phyloP scores from a whole-genome alignment of 1,140 invertebrate species.

The Orchestia grillus region DNA sequence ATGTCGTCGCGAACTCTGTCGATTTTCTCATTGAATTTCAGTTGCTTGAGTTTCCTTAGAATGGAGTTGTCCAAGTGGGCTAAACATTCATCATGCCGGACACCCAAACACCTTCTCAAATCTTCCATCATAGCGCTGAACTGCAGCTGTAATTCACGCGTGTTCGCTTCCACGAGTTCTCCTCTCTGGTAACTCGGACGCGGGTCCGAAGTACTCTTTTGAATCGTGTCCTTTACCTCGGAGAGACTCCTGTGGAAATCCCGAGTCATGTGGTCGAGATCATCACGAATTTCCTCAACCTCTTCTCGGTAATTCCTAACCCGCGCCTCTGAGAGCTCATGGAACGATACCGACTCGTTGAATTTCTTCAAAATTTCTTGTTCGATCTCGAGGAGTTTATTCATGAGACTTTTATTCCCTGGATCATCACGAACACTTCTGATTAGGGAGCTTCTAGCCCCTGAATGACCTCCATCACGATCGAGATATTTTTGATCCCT shows the following conservation, averaged over 20 bases:
- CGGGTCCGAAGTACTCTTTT: not conserved
- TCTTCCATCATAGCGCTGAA: not conserved
- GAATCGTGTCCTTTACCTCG: not conserved
- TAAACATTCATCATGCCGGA: not conserved
- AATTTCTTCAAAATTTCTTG: slow-evolving; percentile 8
- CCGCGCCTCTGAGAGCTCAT: not conserved
- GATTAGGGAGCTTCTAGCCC: not conserved
- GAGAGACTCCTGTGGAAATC: not conserved
- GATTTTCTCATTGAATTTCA: not conserved
- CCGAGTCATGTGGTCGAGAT: not conserved
- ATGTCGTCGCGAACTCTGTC: not conserved
- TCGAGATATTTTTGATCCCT: not conserved
- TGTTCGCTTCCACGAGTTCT: not conserved
- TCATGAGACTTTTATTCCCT: not conserved
- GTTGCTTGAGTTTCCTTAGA: not conserved
- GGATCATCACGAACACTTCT: not conserved
- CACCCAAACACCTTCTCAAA: not conserved
- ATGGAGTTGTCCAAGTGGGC: not conserved
- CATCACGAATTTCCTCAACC: slow-evolving; percentile 5
- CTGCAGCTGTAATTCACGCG: not conserved
- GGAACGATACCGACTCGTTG: not conserved
- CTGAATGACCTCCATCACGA: not conserved
- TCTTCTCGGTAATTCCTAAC: not conserved
- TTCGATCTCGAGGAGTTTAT: slow-evolving; percentile 1
- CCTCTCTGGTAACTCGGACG: not conserved